Base-by-base conservation (phyloP, 2,797 vertebrate genomes). In the Gobio occitaniae region DNA sequence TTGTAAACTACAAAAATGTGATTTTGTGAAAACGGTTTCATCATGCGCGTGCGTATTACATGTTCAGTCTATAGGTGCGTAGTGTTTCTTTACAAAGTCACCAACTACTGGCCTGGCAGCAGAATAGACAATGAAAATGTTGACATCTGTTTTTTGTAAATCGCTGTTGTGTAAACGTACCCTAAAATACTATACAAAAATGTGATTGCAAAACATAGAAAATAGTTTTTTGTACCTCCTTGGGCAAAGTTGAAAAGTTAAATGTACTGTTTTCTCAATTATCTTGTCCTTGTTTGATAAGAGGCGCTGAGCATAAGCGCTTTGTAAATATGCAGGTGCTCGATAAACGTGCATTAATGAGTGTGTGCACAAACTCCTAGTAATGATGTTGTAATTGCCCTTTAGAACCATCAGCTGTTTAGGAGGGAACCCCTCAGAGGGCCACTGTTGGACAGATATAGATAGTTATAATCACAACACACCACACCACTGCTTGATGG, bases 381-480 rank as follows among this genome's bases (percentile, higher is more conserved):
- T 69, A 59, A 92, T 59, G 48, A 87, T 91, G 91, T 87, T 90
- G 92, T 88, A 92, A 86, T n/a, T 86, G 91, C 54, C 90, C 92
- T 92, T 94, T 95, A 25, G 92, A 93, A 93, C 91, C 88, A 75
- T 91, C 84, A 84, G 89, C 84, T 88, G 86, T 80, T 89, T 36
- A 29, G 80, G 44, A 79, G 69, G 66, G 25, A 41, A 38, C 47
- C 72, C 36, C 75, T 38, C 71, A 25, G 41, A 38, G 2, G 32
- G 66, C 72, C 70, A 85, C 32, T 71, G 17, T 16, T 29, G 6
- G 32, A 72, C 47, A 36, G n/a, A 48, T 6, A 78, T 15, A 81
- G 44, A 78, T 32, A 44, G 15, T 25, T 5, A 65, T 70, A 65
- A 52, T 68, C 38, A 32, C 3, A 44, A 36, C n/a, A 25, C 72